Base-by-base conservation (phyloP, 2,797 vertebrate species). In the Enteromius viviparus region DNA sequence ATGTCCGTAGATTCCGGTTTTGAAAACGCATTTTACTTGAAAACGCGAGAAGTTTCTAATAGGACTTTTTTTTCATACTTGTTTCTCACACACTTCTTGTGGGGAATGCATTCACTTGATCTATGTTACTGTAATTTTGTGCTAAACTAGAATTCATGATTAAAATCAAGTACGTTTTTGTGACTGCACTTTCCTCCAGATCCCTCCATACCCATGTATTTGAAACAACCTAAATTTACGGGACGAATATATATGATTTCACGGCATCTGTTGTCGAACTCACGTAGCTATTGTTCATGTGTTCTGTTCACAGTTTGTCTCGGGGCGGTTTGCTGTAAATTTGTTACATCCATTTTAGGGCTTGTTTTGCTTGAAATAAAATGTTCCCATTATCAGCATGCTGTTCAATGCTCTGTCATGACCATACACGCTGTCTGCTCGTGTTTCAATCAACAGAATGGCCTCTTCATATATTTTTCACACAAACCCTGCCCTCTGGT, bases 181-280 rank as follows among this genome's bases (percentile, higher is more conserved):
- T 96, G 94, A 94, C 91, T 94, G 94, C 95, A 96, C 95, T 95
- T 95, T 93, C 94, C 93, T 87, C 91, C 42, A 82, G 89, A 87
- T 47, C 93, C 94, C 94, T 95, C 93, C 91, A 91, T 92, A 93
- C 94, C 94, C 93, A 93, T 95, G 94, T 95, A 96, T 93, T 94
- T 94, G 94, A 95, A 55, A 64, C 70, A 75, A 96, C 94, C 95
- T 95, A 95, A 95, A 95, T 94, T 86, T 92, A 95, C 94, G 94
- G 94, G 94, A 95, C 95, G 91, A 95, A 96, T 96, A 96, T 96
- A 96, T 93, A 93, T 92, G 89, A 93, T 95, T 95, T 94, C 94
- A 96, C 94, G 10, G 34, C 94, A 94, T 92, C 77, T 69, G 77
- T 76, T 62, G 76, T 85, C 55, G 34, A n/a, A 51, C 19, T 26